Conservation (phyloP, 2,888 invertebrate genomes). For the Xylophagus ater region DNA sequence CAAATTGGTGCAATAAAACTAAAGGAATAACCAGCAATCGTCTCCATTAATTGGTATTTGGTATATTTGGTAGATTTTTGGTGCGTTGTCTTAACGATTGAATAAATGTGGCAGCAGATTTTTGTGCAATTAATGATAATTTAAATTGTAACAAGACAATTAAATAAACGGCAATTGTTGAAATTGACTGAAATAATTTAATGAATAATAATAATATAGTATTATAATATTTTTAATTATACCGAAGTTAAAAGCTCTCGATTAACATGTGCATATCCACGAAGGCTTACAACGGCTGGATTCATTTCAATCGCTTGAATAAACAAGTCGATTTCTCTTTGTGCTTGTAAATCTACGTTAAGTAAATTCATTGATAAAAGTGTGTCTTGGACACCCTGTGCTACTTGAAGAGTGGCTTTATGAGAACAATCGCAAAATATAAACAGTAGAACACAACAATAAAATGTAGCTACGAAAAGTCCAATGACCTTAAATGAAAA, state of each 20-base stretch:
- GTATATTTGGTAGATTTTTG: too few species aligned
- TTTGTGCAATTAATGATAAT: constrained; percentile 39
- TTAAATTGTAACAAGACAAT: constrained; percentile 57
- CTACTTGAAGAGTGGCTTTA: constrained; percentile 51
- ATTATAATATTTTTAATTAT: constrained; percentile 5
- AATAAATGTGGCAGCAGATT: too few species aligned
- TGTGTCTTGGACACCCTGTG: constrained; percentile 51
- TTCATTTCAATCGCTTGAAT: constrained; percentile 58
- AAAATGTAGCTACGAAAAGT: constrained; percentile 49
- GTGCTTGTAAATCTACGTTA: constrained; percentile 47
- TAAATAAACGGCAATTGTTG: constrained; percentile 54
- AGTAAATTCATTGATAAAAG: constrained; percentile 47
- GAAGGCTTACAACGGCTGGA: constrained; percentile 55
- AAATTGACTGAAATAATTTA: constrained; percentile 46
- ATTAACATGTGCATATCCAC: constrained; percentile 55
- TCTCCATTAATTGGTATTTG: too few species aligned
- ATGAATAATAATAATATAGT: constrained; percentile 9
- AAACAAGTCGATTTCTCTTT: constrained; percentile 58
- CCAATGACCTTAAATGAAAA: constrained; percentile 59
- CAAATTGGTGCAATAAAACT: too few species aligned
- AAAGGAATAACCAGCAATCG: too few species aligned
- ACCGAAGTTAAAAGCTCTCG: constrained; percentile 54
- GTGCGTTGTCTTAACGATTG: too few species aligned
- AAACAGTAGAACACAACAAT: constrained; percentile 49
- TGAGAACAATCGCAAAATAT: constrained; percentile 59